A percentile compares a stretch with the other conserved stretches of the same genome.
Evolutionary conservation across 2,797 vertebrate species (phyloP).

Genomic region (Paramormyrops hopkinsi): DNA sequence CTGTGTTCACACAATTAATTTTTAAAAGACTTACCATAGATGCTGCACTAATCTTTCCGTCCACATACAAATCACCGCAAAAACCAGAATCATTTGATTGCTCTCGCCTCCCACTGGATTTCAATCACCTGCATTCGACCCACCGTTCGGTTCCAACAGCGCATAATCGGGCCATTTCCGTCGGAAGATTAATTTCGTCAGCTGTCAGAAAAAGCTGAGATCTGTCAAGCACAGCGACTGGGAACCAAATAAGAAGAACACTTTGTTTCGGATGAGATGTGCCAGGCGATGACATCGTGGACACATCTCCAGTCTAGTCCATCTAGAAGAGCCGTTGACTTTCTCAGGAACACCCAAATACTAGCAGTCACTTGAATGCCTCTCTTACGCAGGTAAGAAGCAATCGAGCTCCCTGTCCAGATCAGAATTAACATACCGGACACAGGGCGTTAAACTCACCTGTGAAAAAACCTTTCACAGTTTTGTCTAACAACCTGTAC

Average conservation of each 20-base stretch:
- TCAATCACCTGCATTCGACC: background rate
- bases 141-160: background rate
- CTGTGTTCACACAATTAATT: background rate
- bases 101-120: background rate
- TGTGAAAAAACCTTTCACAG: background rate
- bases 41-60: background rate
- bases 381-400: background rate
- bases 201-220: background rate
- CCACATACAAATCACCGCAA: background rate
- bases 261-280: background rate
- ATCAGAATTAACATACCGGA: background rate
- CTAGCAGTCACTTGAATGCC: background rate
- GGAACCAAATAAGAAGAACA: background rate
- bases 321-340: background rate
- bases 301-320: background rate
- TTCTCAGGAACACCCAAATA: background rate
- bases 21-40: background rate
- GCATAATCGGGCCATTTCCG: background rate
- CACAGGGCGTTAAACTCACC: background rate
- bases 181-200: background rate
- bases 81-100: background rate
- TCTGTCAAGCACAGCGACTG: background rate
- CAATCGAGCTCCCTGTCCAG: background rate
- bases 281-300: background rate
- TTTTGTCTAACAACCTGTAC: background rate